These are phyloP conservation scores for Limnephilus auricula DNA, from an alignment of 2,888 invertebrate species.

Conservation along the genomic window DNA sequence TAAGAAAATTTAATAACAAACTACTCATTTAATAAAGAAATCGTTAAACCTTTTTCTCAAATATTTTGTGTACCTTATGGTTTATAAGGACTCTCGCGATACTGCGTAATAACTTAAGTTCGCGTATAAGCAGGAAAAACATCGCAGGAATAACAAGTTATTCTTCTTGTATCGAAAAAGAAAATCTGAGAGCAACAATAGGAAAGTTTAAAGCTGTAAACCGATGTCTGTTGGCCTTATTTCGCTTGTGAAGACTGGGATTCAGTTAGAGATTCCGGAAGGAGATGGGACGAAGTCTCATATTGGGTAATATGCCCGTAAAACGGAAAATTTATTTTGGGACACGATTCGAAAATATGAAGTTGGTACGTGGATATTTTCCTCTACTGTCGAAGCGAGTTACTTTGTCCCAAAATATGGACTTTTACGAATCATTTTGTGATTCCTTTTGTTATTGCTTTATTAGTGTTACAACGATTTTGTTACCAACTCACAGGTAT, in stretches of 20 bases:
- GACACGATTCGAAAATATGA: conserved; percentile 21
- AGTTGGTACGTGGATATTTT: background rate
- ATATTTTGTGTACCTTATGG: no score
- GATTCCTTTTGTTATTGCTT: no score
- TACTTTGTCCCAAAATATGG: no score
- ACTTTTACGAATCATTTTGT: no score
- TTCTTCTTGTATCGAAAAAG: conserved; percentile 46
- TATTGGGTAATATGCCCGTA: conserved; percentile 27
- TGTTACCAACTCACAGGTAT: no score
- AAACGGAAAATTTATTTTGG: conserved; percentile 36
- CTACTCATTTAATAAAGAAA: no score
- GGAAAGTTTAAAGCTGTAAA: conserved; percentile 50
- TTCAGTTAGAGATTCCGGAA: conserved; percentile 30
- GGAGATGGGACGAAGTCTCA: background rate
- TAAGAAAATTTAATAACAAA: no score
- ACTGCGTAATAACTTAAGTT: background rate
- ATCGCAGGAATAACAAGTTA: conserved; percentile 31
- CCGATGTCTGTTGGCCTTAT: conserved; percentile 44
- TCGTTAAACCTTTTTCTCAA: no score
- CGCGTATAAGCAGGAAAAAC: conserved; percentile 32
- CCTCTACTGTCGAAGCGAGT: no score
- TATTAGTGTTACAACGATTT: no score
- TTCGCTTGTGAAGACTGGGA: conserved; percentile 18
- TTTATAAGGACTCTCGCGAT: no score
- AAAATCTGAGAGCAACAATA: conserved; percentile 48